Evolutionary conservation across 2,113 vertebrate genomes (phyloP).

Genomic region (Delphinapterus leucas): DNA sequence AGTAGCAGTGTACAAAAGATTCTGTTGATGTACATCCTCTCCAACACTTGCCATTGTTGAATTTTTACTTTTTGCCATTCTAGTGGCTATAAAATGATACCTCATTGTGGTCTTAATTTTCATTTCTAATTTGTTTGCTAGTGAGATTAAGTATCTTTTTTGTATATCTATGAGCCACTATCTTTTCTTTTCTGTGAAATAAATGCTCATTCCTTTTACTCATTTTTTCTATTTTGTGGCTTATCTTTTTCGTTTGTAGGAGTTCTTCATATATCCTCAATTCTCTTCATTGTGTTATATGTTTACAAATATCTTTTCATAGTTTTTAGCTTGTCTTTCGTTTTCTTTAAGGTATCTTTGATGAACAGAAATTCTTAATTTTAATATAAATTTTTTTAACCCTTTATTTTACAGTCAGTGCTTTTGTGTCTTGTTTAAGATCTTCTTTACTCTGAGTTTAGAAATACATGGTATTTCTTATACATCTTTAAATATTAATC

Average conservation of each 20-base stretch:
- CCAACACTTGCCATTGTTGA: not conserved
- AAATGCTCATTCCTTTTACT: not conserved
- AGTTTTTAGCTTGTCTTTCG: not conserved
- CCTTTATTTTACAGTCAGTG: not conserved
- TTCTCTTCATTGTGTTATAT: not conserved
- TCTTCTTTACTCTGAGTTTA: not conserved
- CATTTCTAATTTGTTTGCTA: constrained; percentile 2
- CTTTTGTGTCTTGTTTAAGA: constrained; percentile 17
- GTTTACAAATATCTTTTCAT: constrained; percentile 9
- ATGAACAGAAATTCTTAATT: not conserved
- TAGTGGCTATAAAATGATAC: not conserved
- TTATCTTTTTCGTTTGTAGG: not conserved
- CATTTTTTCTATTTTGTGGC: not conserved
- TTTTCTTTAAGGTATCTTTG: constrained; percentile 3
- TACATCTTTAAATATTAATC: not conserved
- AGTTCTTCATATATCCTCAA: not conserved
- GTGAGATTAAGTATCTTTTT: not conserved
- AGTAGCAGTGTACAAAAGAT: not conserved
- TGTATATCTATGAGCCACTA: not conserved
- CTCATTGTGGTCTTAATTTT: not conserved
- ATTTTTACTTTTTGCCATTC: constrained; percentile 36
- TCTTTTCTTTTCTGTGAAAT: constrained; percentile 17
- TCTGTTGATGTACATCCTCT: not conserved
- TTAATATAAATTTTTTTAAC: not conserved
- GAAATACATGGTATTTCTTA: not conserved